Evolutionary conservation across 1,140 invertebrate genomes (phyloP), one percentile per base, ranked within the genome.

Genomic region (Zophobas atratus): DNA sequence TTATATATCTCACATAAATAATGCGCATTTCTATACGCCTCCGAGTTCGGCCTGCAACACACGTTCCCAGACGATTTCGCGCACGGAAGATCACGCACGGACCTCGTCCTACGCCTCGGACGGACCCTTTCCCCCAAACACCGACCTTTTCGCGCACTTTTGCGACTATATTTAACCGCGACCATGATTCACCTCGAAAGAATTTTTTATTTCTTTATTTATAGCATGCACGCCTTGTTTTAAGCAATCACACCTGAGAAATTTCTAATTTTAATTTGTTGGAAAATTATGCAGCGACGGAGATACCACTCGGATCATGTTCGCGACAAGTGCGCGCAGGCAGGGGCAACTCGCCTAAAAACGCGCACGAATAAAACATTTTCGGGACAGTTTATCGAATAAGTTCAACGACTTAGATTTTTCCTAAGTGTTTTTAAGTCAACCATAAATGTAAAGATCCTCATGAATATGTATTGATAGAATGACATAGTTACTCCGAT

Each of bases 1-100:
- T 76, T 46, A 67, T 76, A 76, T 70, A 53, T 32, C 70, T 70
- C 8, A 70, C 72, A 55, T 55, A 70, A 76, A 70, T 70, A 76
- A 70, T 70, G 60, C 75, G 75, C 75, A 76, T 76, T 76, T 76
- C 63, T 32, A 36, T 51, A 48, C 20, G 3, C 38, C 39, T 41
- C 39, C 6, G 32, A 67, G 2, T 43, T 8, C 43, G 6, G 43
- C 49, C 39, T 67, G 6, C 39, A 43, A 43, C 6, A 41, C n/a
- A 43, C 60, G 34, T 46, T 67, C 43, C n/a, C 49, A 51, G 49
- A 51, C 57, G 6, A 63, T 67, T 67, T 46, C 39, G 43, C 2
- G 43, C 39, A 43, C 8, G 35, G 6, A 51, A 5, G 49, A 51
- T 51, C 49, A 51, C 49, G 49, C 49, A 51, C 49, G 6, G n/a